Base-by-base conservation (phyloP, 2,888 invertebrate species). In the Hermaeophaga mercurialis region DNA sequence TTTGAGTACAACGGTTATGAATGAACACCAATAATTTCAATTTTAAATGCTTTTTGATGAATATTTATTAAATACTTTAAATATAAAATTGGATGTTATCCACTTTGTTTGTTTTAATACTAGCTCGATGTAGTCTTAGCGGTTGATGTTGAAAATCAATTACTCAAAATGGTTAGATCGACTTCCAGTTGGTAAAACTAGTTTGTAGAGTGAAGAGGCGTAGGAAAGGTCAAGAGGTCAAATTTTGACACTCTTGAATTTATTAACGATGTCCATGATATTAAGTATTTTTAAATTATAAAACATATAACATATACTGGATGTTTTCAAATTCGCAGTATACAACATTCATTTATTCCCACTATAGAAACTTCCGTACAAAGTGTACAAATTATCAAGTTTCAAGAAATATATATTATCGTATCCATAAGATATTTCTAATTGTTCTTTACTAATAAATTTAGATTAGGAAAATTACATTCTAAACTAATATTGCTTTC, bases 41-140 rank as follows among this genome's bases (percentile, higher is more conserved):
- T 43, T 52, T 44, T 52, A 52, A 50, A 52, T 43, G 49, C 43
- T 50, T 39, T 50, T 39, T 19, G 49, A 50, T 50, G 49, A 50
- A 52, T 52, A 52, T 52, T 52, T 24, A 52, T 36, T 34, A 52
- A 24, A 43, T 52, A 45, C 26, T 49, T 56, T 38, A 28, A 49
- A 49, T 39, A 54, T 12, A 34, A 54, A 38, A 38, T 45, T 46
- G 26, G 31, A 44, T 33, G 14, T 53, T 34, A 45, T 53, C 41
- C 19, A 41, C 9, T 41, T 43, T 43, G 31, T 41, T 50, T 39
- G 41, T 50, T 50, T 41, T 31, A 28, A 33, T 53, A 38, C 33
- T 11, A 31, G 17, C 5, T 31, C 9, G 7, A 33, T 45, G 33
- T 45, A 45, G 33, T 45, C 17, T n/a, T 33, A 14, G 24, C 9